Base-by-base conservation (phyloP, 2,888 invertebrate genomes). In the Merodon equestris region DNA sequence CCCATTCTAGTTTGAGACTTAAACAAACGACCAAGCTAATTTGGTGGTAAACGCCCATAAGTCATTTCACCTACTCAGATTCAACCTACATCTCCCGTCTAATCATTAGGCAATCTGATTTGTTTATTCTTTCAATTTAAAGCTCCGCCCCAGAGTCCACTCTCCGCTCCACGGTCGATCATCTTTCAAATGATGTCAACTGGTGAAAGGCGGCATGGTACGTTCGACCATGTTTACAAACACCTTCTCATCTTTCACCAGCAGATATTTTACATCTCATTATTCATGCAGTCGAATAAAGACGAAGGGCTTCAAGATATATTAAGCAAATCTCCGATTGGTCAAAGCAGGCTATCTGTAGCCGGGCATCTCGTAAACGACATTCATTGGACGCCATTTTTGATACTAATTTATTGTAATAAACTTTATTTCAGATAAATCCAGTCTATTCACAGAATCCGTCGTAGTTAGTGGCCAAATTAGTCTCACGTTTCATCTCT, bases 401-500 rank as follows among this genome's bases (percentile, higher is more conserved):
- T 36, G 17, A 15, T 48, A 56, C 67, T 66, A 76, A 57, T 61
- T 67, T 57, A 57, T 45, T 67, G 12, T 67, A 53, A 51, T 72
- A 56, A 18, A 18, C 44, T 5, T 42, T 56, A 9, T 47, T 53
- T 19, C 19, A 36, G 1, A 9, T 40, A 40, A 9, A 40, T 27
- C 3, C 40, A n/a, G 5, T 40, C 40, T 40, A 3, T 40, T 40
- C 40, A 40, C 18, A 34, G 9, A 15, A 17, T 56, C 2, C 10
- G 45, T 67, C 1, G 9, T 40, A 40, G 40, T n/a, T 10, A 40
- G 40, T n/a, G n/a, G 40, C 40, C 40, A 40, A 40, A 40, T 40
- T 40, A 40, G 64, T 58, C 58, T 75, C 75, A 75, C 44, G 48
- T 60, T 75, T 70, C 75, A 75, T 70, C 15, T 70, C 34, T 9